Evolutionary conservation across 2,113 vertebrate genomes (phyloP).

Genomic region (Sceloporus tristichus): DNA sequence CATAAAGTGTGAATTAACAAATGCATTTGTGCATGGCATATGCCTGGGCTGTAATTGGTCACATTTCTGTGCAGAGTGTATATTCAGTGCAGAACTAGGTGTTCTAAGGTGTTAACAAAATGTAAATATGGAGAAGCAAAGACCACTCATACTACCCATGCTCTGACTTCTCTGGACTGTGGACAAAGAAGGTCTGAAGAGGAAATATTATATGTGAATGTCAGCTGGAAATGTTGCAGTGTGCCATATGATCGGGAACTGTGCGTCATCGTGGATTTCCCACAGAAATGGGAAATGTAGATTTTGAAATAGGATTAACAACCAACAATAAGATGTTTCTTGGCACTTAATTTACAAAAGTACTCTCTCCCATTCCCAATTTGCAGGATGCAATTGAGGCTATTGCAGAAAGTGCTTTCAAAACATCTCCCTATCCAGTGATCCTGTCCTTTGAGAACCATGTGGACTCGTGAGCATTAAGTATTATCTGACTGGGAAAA

Average conservation of each 20-base stretch:
- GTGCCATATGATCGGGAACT: neutral
- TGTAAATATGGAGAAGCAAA: neutral
- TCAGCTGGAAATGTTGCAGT: neutral
- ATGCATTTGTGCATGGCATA: neutral
- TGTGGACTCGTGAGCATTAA: slow-evolving; percentile 92
- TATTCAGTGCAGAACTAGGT: neutral
- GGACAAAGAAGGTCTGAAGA: neutral
- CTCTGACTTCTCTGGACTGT: neutral
- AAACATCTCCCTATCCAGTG: slow-evolving; percentile 93
- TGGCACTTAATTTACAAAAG: neutral
- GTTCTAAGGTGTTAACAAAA: neutral
- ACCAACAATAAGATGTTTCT: neutral
- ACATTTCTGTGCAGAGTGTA: neutral
- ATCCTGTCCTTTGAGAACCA: slow-evolving; percentile 99
- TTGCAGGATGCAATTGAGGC: slow-evolving; percentile 95
- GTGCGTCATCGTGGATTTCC: neutral
- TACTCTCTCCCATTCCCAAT: neutral
- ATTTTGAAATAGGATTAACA: neutral
- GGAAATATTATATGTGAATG: neutral
- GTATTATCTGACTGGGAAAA: neutral
- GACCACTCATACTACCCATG: too few relatives aligned
- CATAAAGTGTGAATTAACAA: neutral
- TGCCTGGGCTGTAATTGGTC: neutral
- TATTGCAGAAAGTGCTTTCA: slow-evolving; percentile 97
- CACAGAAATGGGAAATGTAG: neutral